Percentiles rank a stretch among this genome's conserved stretches.
These are phyloP conservation scores for Octodon degus DNA, from an alignment of 2,113 vertebrate species.

Conservation along the genomic window DNA sequence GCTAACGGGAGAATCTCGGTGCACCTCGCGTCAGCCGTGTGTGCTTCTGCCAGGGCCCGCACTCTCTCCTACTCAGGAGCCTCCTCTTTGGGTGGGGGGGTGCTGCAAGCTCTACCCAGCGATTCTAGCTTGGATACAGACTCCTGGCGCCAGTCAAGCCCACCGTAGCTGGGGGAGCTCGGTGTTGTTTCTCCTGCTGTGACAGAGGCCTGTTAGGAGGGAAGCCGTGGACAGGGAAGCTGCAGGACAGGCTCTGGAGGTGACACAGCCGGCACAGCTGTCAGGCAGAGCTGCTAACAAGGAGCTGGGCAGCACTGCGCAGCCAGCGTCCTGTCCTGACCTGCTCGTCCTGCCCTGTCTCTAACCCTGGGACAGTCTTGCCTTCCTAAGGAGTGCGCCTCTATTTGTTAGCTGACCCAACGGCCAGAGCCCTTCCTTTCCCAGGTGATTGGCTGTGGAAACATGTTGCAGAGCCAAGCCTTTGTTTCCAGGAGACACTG, in stretches of 20 bases:
- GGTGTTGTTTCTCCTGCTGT: not conserved
- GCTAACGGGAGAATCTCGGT: not conserved
- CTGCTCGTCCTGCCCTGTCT: not conserved
- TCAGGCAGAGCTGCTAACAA: not conserved
- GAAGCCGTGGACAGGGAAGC: not conserved
- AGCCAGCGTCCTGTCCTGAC: not conserved
- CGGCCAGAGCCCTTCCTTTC: constrained; percentile 19
- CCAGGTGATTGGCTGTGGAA: not conserved
- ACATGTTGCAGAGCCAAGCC: not conserved
- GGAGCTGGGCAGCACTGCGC: not conserved
- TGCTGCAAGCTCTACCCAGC: not conserved
- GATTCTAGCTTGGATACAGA: constrained; percentile 28
- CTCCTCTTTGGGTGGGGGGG: not conserved
- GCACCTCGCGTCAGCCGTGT: not conserved
- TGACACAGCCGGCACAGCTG: not conserved
- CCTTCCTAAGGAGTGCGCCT: not conserved
- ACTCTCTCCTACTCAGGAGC: not conserved
- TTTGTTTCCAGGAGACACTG: not conserved
- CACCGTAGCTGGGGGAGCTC: not conserved
- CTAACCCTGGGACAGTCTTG: not conserved
- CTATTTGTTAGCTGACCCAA: not conserved
- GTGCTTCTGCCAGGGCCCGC: not conserved
- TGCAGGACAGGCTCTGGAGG: not conserved
- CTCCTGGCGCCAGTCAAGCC: constrained; percentile 1
- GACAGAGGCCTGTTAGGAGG: constrained; percentile 19